Evolutionary conservation across 2,797 vertebrate genomes (phyloP).

Genomic region (Acrossocheilus wenchowensis): DNA sequence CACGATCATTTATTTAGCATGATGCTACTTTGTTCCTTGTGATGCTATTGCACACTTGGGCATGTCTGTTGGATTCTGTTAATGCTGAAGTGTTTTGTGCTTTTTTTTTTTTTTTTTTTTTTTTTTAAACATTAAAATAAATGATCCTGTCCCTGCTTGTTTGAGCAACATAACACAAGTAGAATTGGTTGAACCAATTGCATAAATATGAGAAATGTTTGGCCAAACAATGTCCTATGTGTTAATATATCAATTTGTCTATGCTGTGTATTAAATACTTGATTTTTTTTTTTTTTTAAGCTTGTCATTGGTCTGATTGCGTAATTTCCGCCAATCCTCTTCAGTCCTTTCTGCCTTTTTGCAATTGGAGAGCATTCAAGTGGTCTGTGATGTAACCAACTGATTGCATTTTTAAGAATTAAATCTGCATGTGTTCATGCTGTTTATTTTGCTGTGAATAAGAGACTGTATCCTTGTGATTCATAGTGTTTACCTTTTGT

Average conservation of each 20-base stretch:
- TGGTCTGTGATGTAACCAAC: background rate
- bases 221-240: background rate
- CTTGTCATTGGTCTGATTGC: background rate
- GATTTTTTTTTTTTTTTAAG: background rate
- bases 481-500: constrained; percentile 2
- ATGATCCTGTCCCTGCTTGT: background rate
- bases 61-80: background rate
- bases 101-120: no score
- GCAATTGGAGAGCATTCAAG: constrained; percentile 11
- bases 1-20: background rate
- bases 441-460: background rate
- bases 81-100: background rate
- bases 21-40: background rate
- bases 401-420: background rate
- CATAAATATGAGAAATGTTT: background rate
- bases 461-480: background rate
- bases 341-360: background rate
- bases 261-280: background rate
- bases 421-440: background rate
- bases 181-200: background rate
- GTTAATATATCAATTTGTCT: background rate
- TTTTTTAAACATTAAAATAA: background rate
- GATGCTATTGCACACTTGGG: background rate
- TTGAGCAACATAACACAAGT: background rate
- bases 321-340: background rate